Evolutionary conservation across 2,888 invertebrate genomes (phyloP), one percentile per base, ranked within the genome.

Genomic region (Apamea monoglypha): DNA sequence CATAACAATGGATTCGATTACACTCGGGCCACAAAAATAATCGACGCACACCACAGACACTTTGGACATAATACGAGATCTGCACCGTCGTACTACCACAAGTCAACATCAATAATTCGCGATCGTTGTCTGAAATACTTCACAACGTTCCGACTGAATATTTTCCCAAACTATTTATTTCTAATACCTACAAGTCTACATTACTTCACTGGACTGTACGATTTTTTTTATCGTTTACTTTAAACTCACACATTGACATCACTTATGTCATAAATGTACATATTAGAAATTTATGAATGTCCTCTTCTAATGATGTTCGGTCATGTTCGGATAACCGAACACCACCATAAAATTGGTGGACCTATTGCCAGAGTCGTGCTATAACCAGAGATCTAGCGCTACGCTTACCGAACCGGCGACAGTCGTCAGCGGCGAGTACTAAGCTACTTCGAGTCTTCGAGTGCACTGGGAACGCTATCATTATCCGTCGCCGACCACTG

Each of bases 141-240:
- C n/a, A 59, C 59, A 63, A 18, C n/a, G 36, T 50, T 64, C 10
- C 12, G 56, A 10, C 7, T 21, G 21, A 21, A n/a, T 36, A 16
- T 56, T 53, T 63, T 47, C 16, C 6, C 21, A 50, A 59, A 53
- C 29, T 1, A 40, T 73, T 74, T 40, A 70, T 77, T 73, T 78
- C 73, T 67, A 69, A 83, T 59, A 74, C 59, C 59, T 59, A 29
- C 64, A 76, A 64, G 29, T 40, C 5, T 47, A 82, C 70, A 29
- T 74, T 67, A 79, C 84, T 72, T 72, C 53, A 70, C 80, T 77
- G 76, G 80, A 86, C 72, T 69, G 18, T 36, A 77, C 74, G 74
- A 82, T 86, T 74, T 86, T 78, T 70, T 84, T 76, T 75, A n/a
- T 40, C 63, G 29, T 78, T 69, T 50, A 72, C 61, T 66, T 36